Evolutionary conservation across 2,113 vertebrate species (phyloP), one percentile per base, ranked within the genome.

Genomic region (Eublepharis macularius): DNA sequence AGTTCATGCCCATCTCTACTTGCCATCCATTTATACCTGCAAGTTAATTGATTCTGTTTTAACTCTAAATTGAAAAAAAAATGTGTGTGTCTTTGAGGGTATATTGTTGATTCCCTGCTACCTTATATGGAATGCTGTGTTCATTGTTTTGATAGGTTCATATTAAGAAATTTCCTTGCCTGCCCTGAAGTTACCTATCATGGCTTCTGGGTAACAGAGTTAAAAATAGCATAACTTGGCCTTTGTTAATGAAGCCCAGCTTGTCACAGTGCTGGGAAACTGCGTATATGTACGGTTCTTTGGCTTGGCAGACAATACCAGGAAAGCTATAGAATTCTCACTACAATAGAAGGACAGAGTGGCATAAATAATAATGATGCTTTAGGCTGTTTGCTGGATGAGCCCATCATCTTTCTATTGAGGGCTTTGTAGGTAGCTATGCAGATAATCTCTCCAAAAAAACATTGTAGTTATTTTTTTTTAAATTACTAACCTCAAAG

Each of bases 221-320:
- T 91, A 89, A 93, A 93, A 94, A 93, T 82, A 93, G 84, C 49
- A 86, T 76, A 84, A 88, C 87, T 92, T 90, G 88, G 80, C 82
- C 88, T 85, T 86, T 77, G 54, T 72, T 72, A 17, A 76, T 78
- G 86, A 93, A 93, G 92, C 83, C 91, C 34, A 86, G 86, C 83
- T 85, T 87, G 69, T 29, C 6, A 7, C 47, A 2, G 78, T 88
- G 69, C 57, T 87, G 82, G 65, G 60, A 86, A 92, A 88, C 86
- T 82, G 72, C 87, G 72, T 45, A 86, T 69, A 0, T 26, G 6
- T 5, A 10, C 24, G 3, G 60, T 29, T 26, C 60, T 29, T 63
- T 63, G 60, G 57, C 57, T 60, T 60, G 21, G 19, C 2, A 19
- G 57, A 60, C 8, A 17, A 10, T 60, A 24, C 57, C 57, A 60